Base-by-base conservation (phyloP, 2,113 vertebrate species). In the Ceyx cyanopectus region DNA sequence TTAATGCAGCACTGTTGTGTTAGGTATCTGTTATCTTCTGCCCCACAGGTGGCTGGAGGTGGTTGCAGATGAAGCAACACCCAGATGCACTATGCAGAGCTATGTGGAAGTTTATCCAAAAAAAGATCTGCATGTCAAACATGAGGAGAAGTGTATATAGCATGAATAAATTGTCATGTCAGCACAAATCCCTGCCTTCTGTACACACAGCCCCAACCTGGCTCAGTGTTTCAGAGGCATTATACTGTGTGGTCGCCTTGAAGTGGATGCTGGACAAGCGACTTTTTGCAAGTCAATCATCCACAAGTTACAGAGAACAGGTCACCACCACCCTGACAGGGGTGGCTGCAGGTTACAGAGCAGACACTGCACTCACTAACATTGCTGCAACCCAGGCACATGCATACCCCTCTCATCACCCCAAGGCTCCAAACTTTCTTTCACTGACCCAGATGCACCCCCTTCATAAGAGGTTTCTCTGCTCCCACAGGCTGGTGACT, bases 31-130 rank as follows among this genome's bases (percentile, higher is more conserved):
- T 67, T 77, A 90, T 94, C 87, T 92, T 82, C 70, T 51, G 68
- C 83, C 87, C 87, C 95, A 91, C 93, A 95, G 92, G 93, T 95
- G 90, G 92, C 82, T 96, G 93, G 92, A 95, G 95, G 94, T 95
- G 92, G 94, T 70, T 96, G 94, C 87, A 72, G 79, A 90, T 94
- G 82, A 95, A 96, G 79, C 90, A 96, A 95, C 93, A 91, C 79
- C 87, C 87, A 95, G 81, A 95, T 94, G 65, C 20, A n/a, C 61
- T 74, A 90, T 32, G 56, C 51, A 85, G 85, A 95, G 93, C 89
- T 87, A 85, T 2, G 2, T 89, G 68, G 60, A 95, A 74, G 79
- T 95, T 96, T 96, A 96, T 94, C 92, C 94, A 85, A 56, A 86
- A 63, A 83, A 63, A 83, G 48, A 96, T 96, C 94, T 96, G 93